Percentiles rank a stretch among this genome's conserved stretches.
Evolutionary conservation across 2,888 invertebrate genomes (phyloP).

Genomic region (Acanthosoma haemorrhoidale): DNA sequence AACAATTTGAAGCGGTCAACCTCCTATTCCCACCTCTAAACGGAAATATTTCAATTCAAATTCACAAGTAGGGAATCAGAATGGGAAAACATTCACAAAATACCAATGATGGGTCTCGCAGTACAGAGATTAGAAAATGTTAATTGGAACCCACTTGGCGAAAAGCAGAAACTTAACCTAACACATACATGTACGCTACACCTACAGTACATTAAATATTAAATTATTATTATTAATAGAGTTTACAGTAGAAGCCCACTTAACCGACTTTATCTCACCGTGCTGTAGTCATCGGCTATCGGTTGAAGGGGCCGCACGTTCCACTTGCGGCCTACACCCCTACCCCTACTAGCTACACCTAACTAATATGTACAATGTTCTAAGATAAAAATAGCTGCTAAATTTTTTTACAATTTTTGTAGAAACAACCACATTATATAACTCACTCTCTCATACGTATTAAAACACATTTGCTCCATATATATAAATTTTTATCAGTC

Average conservation of each 20-base stretch:
- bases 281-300: background rate
- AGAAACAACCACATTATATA: background rate
- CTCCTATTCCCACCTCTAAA: too few species aligned
- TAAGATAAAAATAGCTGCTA: background rate
- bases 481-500: background rate
- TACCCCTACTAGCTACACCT: background rate
- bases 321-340: background rate
- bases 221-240: background rate
- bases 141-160: background rate
- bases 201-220: background rate
- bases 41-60: background rate
- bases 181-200: background rate
- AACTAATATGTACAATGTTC: background rate
- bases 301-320: background rate
- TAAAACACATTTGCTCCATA: background rate
- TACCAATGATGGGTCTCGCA: too few species aligned
- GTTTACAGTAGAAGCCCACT: background rate
- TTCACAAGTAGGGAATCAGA: background rate
- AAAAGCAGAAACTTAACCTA: background rate
- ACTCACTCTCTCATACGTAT: background rate
- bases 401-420: too few species aligned
- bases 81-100: too few species aligned
- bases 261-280: background rate
- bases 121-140: too few species aligned
- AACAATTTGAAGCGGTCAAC: too few species aligned